A percentile compares a stretch with the other conserved stretches of the same genome.
Conservation (phyloP, 2,888 invertebrate genomes). For the Leptarthrus brevirostris region DNA sequence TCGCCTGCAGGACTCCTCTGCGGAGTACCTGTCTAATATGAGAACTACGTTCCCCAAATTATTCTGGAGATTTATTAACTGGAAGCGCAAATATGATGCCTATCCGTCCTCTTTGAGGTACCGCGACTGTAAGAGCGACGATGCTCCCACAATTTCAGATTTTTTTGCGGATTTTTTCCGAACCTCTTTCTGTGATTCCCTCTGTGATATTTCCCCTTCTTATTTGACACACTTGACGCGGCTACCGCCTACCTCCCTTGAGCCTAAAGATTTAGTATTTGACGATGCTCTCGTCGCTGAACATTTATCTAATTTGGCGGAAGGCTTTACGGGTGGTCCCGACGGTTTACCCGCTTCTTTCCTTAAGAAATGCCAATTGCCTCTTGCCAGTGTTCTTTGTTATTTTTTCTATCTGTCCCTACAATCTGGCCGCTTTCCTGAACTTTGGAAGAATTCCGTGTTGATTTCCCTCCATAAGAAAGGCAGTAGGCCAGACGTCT, state of each 20-base stretch:
- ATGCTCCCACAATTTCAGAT: too few relatives aligned
- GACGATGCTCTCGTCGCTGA: not conserved
- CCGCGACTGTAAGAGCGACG: too few relatives aligned
- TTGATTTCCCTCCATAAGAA: not conserved
- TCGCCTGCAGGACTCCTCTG: not conserved
- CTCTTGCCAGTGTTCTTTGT: too few relatives aligned
- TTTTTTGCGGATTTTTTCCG: not conserved
- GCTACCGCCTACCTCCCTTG: not conserved
- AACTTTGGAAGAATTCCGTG: not conserved
- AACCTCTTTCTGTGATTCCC: not conserved
- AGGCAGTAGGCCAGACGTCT: not conserved
- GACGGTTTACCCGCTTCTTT: not conserved
- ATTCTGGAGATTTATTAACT: not conserved
- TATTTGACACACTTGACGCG: not conserved
- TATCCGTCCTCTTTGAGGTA: not conserved
- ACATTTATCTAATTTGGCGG: not conserved
- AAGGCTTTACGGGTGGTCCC: not conserved
- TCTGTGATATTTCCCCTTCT: not conserved
- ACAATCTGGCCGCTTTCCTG: not conserved
- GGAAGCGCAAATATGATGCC: not conserved
- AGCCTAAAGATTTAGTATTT: not conserved
- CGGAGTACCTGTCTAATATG: not conserved
- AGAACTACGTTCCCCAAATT: not conserved
- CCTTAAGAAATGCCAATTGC: not conserved
- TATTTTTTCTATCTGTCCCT: too few relatives aligned